Evolutionary conservation across 2,113 vertebrate species (phyloP).

Genomic region (Nyctereutes procyonoides): DNA sequence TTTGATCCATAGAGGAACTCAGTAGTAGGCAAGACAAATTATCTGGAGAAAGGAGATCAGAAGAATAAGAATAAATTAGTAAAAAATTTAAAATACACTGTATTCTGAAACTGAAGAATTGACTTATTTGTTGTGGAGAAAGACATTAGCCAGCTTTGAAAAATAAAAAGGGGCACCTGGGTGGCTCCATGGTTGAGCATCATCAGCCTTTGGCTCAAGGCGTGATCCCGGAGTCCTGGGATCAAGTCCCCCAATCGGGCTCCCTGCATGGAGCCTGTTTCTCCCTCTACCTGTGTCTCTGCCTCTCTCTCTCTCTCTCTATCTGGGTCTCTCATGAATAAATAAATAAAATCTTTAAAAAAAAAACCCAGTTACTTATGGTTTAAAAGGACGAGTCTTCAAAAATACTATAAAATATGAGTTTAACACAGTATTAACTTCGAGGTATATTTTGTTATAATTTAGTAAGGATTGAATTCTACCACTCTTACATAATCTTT

Average conservation of each 20-base stretch:
- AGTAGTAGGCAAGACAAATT: conserved; percentile 93
- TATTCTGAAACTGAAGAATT: conserved; percentile 3
- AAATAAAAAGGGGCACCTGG: neutral
- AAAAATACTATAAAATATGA: neutral
- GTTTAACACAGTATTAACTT: neutral
- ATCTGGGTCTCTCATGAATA: too few species aligned
- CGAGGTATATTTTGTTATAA: neutral
- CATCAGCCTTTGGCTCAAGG: too few species aligned
- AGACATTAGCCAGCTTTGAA: neutral
- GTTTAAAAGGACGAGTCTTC: neutral
- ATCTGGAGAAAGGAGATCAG: conserved; percentile 85
- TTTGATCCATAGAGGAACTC: conserved; percentile 97
- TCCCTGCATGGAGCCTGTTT: too few species aligned
- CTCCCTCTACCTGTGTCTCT: too few species aligned
- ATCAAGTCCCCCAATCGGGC: too few species aligned
- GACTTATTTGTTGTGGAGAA: neutral
- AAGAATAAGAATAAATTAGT: neutral
- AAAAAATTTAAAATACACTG: neutral
- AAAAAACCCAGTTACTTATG: neutral
- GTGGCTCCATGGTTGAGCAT: too few species aligned
- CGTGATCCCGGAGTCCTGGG: too few species aligned
- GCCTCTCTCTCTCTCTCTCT: too few species aligned
- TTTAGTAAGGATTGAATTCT: neutral
- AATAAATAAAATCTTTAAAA: too few species aligned
- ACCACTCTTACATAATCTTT: conserved; percentile 8